A percentile compares a stretch with the other conserved stretches of the same genome.
Evolutionary conservation across 2,888 invertebrate genomes (phyloP).

Genomic region (Gymnoscelis rufifasciata): DNA sequence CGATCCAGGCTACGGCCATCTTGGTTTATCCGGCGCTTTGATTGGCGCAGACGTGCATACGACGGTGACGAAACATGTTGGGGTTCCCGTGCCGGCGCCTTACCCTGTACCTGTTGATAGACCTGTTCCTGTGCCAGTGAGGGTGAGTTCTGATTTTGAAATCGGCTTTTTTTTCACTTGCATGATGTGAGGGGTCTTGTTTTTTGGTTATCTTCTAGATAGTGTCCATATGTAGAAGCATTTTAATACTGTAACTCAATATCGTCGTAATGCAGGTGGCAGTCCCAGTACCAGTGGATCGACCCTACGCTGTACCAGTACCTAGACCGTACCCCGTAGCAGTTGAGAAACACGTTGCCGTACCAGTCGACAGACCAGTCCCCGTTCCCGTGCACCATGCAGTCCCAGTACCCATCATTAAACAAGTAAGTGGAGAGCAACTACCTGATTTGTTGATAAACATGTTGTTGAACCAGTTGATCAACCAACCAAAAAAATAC

Average conservation of each 20-base stretch:
- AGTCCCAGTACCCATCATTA: conserved; percentile 65
- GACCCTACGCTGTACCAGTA: conserved; percentile 74
- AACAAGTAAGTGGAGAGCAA: conserved; percentile 54
- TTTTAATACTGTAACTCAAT: neutral
- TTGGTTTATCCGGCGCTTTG: conserved; percentile 36
- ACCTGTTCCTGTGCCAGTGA: conserved; percentile 67
- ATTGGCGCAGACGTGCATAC: conserved; percentile 72
- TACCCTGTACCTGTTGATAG: conserved; percentile 72
- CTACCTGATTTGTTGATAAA: too few relatives aligned
- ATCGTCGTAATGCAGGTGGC: conserved; percentile 50
- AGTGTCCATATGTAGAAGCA: neutral
- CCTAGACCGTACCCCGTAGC: conserved; percentile 72
- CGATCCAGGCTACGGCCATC: conserved; percentile 17
- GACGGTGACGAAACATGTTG: conserved; percentile 71
- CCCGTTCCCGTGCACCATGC: conserved; percentile 67
- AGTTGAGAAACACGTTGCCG: conserved; percentile 68
- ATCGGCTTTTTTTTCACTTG: neutral
- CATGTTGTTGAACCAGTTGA: too few relatives aligned
- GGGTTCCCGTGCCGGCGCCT: conserved; percentile 70
- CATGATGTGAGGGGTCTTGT: too few relatives aligned
- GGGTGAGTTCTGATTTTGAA: conserved; percentile 38
- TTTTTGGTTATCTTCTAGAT: neutral
- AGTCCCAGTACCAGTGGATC: conserved; percentile 68
- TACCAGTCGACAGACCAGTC: conserved; percentile 76
- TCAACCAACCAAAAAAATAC: too few relatives aligned